Percentiles rank a stretch among this genome's conserved stretches.
Conservation (phyloP, 2,888 invertebrate species). For the Ichneumoninae sp. region DNA sequence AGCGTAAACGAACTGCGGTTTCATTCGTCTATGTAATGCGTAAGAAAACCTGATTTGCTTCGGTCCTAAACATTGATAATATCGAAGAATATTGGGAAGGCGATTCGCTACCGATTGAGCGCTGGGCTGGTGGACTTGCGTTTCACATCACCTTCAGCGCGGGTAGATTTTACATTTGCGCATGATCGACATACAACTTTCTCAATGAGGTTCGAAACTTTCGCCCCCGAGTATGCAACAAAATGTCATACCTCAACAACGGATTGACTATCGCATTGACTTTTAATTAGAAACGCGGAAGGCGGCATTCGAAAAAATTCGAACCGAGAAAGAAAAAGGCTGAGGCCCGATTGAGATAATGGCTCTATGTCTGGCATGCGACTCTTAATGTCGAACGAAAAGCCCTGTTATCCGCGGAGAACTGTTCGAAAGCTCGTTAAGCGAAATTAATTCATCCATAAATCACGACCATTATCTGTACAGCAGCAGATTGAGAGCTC, state of each 20-base stretch:
- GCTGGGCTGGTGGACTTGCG: too few species aligned
- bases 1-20: too few species aligned
- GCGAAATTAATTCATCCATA: conserved; percentile 50
- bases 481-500: conserved; percentile 17
- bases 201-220: not conserved
- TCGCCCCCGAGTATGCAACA: not conserved
- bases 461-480: conserved; percentile 21
- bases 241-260: not conserved
- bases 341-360: conserved; percentile 18
- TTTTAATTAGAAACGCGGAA: conserved; percentile 37
- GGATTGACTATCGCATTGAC: conserved; percentile 12
- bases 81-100: too few species aligned
- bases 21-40: too few species aligned
- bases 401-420: conserved; percentile 28
- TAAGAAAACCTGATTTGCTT: too few species aligned
- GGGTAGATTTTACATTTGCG: too few species aligned
- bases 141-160: too few species aligned
- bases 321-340: not conserved
- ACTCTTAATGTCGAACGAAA: conserved; percentile 12
- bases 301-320: conserved; percentile 23
- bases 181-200: too few species aligned
- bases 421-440: conserved; percentile 51
- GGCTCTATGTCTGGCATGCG: conserved; percentile 1
- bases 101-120: too few species aligned
- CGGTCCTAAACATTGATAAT: too few species aligned